phyloP scores from a whole-genome alignment of 2,888 invertebrate genomes.

The Acrobeloides nanus region DNA sequence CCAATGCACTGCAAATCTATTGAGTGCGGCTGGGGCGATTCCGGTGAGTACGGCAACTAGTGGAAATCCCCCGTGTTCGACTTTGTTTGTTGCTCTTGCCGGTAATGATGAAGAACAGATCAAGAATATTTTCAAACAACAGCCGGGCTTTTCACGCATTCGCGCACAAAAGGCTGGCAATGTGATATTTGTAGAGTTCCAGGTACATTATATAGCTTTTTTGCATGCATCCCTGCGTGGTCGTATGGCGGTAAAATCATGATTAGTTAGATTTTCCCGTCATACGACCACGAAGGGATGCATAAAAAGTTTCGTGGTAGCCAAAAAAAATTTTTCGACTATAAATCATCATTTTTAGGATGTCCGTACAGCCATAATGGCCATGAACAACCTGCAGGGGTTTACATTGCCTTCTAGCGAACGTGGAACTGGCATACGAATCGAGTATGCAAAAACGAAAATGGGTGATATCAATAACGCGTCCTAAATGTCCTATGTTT shows the following conservation, averaged over 20 bases:
- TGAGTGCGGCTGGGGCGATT: slow-evolving; percentile 60
- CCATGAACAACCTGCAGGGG: slow-evolving; percentile 87
- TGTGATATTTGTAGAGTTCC: slow-evolving; percentile 96
- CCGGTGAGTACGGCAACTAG: slow-evolving; percentile 71
- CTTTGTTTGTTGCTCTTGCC: slow-evolving; percentile 94
- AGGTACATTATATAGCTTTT: too few species aligned
- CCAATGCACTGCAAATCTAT: slow-evolving; percentile 64
- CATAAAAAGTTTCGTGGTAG: too few species aligned
- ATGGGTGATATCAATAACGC: slow-evolving; percentile 68
- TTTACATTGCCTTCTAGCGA: slow-evolving; percentile 66
- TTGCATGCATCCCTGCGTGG: too few species aligned
- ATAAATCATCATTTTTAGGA: too few species aligned
- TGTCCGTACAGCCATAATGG: slow-evolving; percentile 80
- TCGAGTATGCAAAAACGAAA: slow-evolving; percentile 97
- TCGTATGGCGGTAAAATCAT: too few species aligned
- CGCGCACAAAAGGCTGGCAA: slow-evolving; percentile 74
- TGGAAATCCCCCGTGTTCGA: slow-evolving; percentile 64
- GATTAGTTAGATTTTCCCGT: too few species aligned
- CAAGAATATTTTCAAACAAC: slow-evolving; percentile 71
- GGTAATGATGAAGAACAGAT: slow-evolving; percentile 96
- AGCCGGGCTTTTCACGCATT: slow-evolving; percentile 89
- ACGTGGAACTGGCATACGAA: slow-evolving; percentile 83
- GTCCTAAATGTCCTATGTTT: background rate
- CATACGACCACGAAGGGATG: too few species aligned
- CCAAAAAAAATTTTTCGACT: too few species aligned